A percentile compares a stretch with the other conserved stretches of the same genome.
These are phyloP conservation scores for Burhinus oedicnemus DNA, from an alignment of 2,113 vertebrate genomes.

Conservation along the genomic window DNA sequence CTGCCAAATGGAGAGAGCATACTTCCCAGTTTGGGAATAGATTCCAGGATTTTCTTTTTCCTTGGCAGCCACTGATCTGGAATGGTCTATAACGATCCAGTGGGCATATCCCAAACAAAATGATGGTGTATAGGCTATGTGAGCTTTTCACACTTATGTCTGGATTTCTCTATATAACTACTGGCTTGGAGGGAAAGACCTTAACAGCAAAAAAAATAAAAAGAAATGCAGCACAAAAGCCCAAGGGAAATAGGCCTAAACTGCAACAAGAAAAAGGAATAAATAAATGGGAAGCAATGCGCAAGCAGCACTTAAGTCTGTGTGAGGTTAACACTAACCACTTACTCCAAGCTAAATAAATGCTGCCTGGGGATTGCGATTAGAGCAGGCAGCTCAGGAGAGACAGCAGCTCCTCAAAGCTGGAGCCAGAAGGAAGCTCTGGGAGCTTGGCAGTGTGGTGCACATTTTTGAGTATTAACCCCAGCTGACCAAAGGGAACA, in stretches of 20 bases:
- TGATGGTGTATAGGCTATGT: background rate
- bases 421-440: background rate
- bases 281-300: constrained; percentile 12
- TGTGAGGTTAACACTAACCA: constrained; percentile 27
- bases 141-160: background rate
- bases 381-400: constrained; percentile 15
- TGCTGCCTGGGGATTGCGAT: background rate
- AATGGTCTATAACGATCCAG: background rate
- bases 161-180: background rate
- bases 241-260: background rate
- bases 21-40: background rate
- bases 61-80: background rate
- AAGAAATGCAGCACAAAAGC: background rate
- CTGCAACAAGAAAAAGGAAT: constrained; percentile 27
- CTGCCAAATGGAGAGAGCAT: background rate
- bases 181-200: background rate
- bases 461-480: background rate
- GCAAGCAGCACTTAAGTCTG: constrained; percentile 7
- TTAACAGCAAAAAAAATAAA: background rate
- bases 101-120: background rate
- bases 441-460: background rate
- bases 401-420: background rate
- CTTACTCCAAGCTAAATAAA: constrained; percentile 49
- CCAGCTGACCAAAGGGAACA: background rate
- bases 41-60: background rate